phyloP scores from a whole-genome alignment of 2,113 vertebrate species.

The Vulpes ferrilata region DNA sequence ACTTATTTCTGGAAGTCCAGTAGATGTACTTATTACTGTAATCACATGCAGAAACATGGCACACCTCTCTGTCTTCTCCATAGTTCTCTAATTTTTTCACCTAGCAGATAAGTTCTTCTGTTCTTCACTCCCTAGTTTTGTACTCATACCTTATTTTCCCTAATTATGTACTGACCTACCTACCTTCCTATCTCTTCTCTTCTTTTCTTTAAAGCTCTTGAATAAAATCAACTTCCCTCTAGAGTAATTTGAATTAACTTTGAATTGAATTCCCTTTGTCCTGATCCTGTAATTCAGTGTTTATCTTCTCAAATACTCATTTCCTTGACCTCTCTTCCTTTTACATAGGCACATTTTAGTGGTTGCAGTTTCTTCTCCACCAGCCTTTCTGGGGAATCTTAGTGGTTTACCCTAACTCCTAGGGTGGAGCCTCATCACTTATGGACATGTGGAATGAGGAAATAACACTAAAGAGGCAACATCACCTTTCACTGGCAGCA shows the following conservation, averaged over 20 bases:
- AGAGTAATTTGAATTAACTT: background rate
- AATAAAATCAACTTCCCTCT: background rate
- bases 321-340: slow-evolving; percentile 10
- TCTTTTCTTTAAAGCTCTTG: background rate
- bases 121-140: background rate
- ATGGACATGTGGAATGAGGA: background rate
- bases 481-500: background rate
- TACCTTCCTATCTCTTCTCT: background rate
- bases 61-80: background rate
- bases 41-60: background rate
- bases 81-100: background rate
- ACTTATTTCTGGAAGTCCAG: background rate
- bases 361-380: background rate
- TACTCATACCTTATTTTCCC: background rate
- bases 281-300: background rate
- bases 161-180: background rate
- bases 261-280: background rate
- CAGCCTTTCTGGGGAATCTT: background rate
- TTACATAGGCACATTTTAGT: background rate
- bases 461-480: background rate
- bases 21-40: background rate
- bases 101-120: background rate
- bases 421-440: background rate
- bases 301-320: slow-evolving; percentile 18
- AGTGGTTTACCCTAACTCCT: background rate